phyloP scores from a whole-genome alignment of 2,113 vertebrate species.

The Anas platyrhynchos region DNA sequence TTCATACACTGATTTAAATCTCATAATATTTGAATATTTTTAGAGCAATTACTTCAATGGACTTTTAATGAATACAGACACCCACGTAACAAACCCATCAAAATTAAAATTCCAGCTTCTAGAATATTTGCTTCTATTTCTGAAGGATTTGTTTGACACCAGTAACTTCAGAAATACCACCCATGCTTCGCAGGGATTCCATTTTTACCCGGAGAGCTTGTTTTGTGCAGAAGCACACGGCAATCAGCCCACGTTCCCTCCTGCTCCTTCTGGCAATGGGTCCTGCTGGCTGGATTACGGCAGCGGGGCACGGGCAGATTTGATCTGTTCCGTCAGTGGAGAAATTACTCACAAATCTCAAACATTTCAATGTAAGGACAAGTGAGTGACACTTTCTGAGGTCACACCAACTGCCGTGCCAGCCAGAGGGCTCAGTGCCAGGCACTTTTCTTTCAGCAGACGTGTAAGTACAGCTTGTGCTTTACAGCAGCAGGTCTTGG shows the following conservation, averaged over 20 bases:
- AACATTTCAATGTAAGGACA: neutral
- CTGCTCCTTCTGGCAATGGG: neutral
- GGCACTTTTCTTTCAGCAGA: neutral
- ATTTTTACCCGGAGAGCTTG: constrained; percentile 12
- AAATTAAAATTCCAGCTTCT: neutral
- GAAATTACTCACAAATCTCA: neutral
- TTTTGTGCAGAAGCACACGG: neutral
- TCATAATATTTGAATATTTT: neutral
- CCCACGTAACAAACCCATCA: neutral
- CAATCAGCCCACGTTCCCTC: neutral
- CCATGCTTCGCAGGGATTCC: neutral
- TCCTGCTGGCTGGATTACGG: neutral
- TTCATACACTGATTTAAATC: neutral
- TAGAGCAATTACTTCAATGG: neutral
- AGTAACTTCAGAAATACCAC: neutral
- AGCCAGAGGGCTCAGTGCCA: neutral
- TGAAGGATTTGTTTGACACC: neutral
- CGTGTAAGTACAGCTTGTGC: neutral
- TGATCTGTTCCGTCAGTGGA: neutral
- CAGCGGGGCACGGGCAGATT: neutral
- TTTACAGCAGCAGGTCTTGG: neutral
- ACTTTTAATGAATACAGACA: neutral
- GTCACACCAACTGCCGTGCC: neutral
- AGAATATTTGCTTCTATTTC: neutral
- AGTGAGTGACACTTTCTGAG: fast-evolving